Conservation (phyloP, 2,113 vertebrate genomes). For the Sterna hirundo region DNA sequence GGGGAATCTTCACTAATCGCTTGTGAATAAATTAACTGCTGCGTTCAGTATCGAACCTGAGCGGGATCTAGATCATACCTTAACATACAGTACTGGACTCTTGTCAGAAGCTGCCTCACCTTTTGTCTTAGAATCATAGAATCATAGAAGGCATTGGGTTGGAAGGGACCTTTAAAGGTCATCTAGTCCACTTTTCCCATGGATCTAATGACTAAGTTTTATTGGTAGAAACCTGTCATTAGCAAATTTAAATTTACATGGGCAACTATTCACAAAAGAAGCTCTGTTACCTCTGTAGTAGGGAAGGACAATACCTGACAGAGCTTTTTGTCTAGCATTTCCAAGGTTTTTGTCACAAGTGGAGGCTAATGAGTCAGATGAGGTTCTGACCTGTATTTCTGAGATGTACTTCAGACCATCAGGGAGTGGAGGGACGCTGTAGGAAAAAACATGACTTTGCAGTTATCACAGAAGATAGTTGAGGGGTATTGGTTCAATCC, state of each 20-base stretch:
- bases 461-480: neutral
- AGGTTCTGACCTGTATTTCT: neutral
- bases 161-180: too few relatives aligned
- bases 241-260: neutral
- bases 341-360: neutral
- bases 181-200: neutral
- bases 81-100: neutral
- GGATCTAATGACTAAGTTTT: neutral
- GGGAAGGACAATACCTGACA: neutral
- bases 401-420: neutral
- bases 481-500: rapidly evolving
- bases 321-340: neutral
- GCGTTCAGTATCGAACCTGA: neutral
- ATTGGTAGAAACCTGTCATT: neutral
- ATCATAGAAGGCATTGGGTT: too few relatives aligned
- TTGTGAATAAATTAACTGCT: neutral
- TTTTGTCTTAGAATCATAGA: neutral
- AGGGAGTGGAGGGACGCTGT: neutral
- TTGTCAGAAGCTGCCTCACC: neutral
- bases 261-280: neutral
- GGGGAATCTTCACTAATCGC: neutral
- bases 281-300: neutral
- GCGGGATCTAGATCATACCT: neutral
- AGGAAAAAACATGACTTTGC: neutral
- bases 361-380: neutral